Evolutionary conservation across 2,113 vertebrate genomes (phyloP).

Genomic region (Triplophysa siluroides): DNA sequence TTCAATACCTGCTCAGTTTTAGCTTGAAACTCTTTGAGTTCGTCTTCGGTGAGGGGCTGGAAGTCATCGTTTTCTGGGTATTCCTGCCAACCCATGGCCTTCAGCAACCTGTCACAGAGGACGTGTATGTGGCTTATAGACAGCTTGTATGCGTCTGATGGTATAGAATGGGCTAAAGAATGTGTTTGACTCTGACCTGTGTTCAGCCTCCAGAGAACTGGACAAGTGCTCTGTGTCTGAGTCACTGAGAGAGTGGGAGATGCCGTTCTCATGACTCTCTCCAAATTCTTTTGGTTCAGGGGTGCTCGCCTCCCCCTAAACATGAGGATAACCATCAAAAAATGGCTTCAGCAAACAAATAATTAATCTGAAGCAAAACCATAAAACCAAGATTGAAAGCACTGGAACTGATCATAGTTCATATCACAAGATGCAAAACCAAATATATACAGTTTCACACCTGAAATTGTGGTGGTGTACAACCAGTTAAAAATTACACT

Average conservation of each 20-base stretch:
- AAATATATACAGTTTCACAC: too few relatives aligned
- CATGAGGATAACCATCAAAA: conserved; percentile 30
- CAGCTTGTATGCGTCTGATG: background rate
- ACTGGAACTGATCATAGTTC: too few relatives aligned
- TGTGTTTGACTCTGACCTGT: conserved; percentile 78
- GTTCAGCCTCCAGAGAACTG: conserved; percentile 96
- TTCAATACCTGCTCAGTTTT: conserved; percentile 91
- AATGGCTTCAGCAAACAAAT: background rate
- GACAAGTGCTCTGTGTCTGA: conserved; percentile 89
- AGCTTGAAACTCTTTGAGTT: conserved; percentile 95
- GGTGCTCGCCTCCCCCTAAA: conserved; percentile 80
- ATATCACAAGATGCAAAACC: too few relatives aligned
- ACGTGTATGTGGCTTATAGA: background rate
- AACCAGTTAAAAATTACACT: too few relatives aligned
- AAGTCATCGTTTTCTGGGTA: conserved; percentile 99
- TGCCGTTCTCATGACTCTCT: conserved; percentile 91
- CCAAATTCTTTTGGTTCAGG: conserved; percentile 92
- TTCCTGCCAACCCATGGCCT: conserved; percentile 99
- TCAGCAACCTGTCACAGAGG: conserved; percentile 83
- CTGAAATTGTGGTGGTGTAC: too few relatives aligned
- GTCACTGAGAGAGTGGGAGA: conserved; percentile 87
- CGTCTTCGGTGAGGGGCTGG: conserved; percentile 96
- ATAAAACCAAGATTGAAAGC: too few relatives aligned
- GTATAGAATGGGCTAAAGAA: background rate
- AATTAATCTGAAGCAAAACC: too few relatives aligned